These are phyloP conservation scores for Dufourea novaeangliae DNA, from an alignment of 1,140 invertebrate genomes.

Conservation along the genomic window DNA sequence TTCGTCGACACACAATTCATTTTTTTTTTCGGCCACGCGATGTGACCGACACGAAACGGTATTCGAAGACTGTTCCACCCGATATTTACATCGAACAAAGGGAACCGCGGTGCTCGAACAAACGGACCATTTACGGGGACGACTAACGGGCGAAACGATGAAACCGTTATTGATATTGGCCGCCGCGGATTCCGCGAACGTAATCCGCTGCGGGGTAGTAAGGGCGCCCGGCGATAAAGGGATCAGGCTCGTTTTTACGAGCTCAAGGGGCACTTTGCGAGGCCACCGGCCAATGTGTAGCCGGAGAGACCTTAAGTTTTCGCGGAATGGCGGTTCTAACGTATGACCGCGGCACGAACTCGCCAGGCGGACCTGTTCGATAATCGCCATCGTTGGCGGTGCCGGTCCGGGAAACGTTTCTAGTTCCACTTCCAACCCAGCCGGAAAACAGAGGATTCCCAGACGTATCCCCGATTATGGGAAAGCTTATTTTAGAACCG, in stretches of 20 bases:
- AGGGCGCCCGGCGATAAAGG: constrained; percentile 75
- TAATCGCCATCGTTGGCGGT: constrained; percentile 35
- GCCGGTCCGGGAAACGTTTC: not conserved
- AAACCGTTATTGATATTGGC: constrained; percentile 76
- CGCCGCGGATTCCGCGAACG: constrained; percentile 66
- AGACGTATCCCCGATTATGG: not conserved
- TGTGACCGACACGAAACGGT: too few species aligned
- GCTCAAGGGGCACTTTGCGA: constrained; percentile 59
- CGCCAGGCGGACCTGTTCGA: constrained; percentile 11
- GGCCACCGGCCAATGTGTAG: constrained; percentile 30
- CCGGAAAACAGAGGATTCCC: too few species aligned
- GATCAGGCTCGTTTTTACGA: constrained; percentile 77
- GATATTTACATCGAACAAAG: constrained; percentile 5
- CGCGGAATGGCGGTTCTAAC: constrained; percentile 33
- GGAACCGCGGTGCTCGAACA: not conserved
- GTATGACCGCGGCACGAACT: constrained; percentile 20
- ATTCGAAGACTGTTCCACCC: too few species aligned
- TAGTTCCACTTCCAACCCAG: too few species aligned
- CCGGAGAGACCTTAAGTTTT: constrained; percentile 55
- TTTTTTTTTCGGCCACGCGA: too few species aligned
- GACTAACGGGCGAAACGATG: constrained; percentile 50
- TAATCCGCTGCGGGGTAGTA: constrained; percentile 73
- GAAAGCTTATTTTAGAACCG: not conserved
- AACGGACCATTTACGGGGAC: constrained; percentile 16
- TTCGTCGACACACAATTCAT: too few species aligned